These are phyloP conservation scores for Odontocerum albicorne DNA, from an alignment of 2,888 invertebrate species.

Conservation along the genomic window DNA sequence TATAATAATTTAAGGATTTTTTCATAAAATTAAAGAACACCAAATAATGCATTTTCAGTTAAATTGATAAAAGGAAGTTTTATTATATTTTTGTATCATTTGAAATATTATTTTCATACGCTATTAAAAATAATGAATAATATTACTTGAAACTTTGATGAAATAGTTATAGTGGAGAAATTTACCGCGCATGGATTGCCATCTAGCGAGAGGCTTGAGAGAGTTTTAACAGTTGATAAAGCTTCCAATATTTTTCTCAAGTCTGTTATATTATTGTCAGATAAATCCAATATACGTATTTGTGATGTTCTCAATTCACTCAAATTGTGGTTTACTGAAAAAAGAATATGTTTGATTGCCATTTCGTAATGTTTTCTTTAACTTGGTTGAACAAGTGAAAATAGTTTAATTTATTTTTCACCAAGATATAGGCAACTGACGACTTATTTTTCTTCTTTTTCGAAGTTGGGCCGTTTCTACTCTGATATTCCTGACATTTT, in stretches of 20 bases:
- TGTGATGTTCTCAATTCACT: constrained; percentile 40
- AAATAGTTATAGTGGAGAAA: not conserved
- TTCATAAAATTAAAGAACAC: too few relatives aligned
- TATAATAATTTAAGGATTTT: too few relatives aligned
- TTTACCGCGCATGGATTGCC: constrained; percentile 63
- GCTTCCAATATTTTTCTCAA: constrained; percentile 48
- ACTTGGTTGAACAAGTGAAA: too few relatives aligned
- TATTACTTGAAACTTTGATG: not conserved
- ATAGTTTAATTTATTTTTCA: too few relatives aligned
- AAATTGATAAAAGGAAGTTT: too few relatives aligned
- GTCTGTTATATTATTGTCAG: constrained; percentile 61
- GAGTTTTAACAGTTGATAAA: constrained; percentile 44
- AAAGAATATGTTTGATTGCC: not conserved
- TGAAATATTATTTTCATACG: not conserved
- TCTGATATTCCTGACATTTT: too few relatives aligned
- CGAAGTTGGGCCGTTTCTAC: too few relatives aligned
- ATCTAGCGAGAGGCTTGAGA: constrained; percentile 52
- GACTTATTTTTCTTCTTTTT: too few relatives aligned
- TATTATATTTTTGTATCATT: too few relatives aligned
- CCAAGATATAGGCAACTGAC: too few relatives aligned
- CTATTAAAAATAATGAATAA: constrained; percentile 30
- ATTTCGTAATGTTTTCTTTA: too few relatives aligned
- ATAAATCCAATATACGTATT: constrained; percentile 53
- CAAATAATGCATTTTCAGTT: too few relatives aligned
- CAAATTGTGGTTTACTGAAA: constrained; percentile 38